Base-by-base conservation (phyloP, 2,113 vertebrate species). In the Columba janthina region DNA sequence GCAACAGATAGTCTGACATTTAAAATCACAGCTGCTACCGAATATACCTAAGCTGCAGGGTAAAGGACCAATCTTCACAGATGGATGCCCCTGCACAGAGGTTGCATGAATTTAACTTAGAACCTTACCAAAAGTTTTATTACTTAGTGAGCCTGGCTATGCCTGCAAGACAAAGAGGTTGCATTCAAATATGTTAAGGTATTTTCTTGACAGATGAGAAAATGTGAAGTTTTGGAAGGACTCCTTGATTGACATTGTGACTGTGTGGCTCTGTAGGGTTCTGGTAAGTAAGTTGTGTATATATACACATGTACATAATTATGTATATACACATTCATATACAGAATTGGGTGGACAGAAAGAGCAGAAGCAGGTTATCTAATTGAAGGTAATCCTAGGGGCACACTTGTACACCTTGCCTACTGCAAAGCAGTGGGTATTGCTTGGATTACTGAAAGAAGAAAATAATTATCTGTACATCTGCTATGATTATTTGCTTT, bases 241-340 rank as follows among this genome's bases (percentile, higher is more conserved):
- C 12, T 75, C 81, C 28, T 81, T 91, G 62, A n/a, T 6, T 28
- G 42, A 44, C 5, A 32, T 10, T 70, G 38, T 36, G 26, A 46
- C 5, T 69, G 4, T 22, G 6, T 34, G 16, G 5, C 46, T 89
- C 74, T 32, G 0, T 28, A 15, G 9, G 7, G 12, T 62, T 69
- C 38, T 64, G 53, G 29, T 42, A 75, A 72, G 46, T 10, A 75
- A 58, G 9, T 17, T 58, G 20, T 50, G 56, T 72, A 0, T 46
- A 3, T 40, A 6, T n/a, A 11, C 13, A 38, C 38, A 1, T 14
- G 11, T 5, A 1, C 12, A 20, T n/a, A 58, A 19, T 20, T 21
- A 22, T 11, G 19, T 18, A 1, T 51, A 12, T 1, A 67, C 4
- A 53, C 20, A 20, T 10, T 22, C 10, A 67, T 40, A 38, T 26